These are phyloP conservation scores for Aleiodes testaceus DNA, from an alignment of 2,888 invertebrate genomes.

Conservation along the genomic window DNA sequence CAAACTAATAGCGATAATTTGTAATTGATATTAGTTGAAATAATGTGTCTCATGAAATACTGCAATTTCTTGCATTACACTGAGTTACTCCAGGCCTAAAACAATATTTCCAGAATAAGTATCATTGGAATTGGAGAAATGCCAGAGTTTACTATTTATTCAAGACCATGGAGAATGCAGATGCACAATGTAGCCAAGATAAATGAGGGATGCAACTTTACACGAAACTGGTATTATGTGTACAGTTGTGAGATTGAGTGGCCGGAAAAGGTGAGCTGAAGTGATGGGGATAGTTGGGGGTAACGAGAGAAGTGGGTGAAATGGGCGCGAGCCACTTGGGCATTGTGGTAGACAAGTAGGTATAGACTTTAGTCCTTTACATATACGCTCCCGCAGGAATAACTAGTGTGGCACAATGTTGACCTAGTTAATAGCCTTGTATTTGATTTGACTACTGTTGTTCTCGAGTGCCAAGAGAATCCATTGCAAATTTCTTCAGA, in stretches of 20 bases:
- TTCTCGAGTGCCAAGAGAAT: constrained; percentile 56
- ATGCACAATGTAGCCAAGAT: neutral
- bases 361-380: constrained; percentile 44
- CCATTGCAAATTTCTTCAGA: too few species aligned
- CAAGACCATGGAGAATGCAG: neutral
- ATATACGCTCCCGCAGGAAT: constrained; percentile 39
- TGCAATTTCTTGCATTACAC: neutral
- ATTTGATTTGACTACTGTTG: constrained; percentile 71
- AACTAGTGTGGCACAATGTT: constrained; percentile 61
- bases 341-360: constrained; percentile 27
- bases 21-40: constrained; percentile 33
- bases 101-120: constrained; percentile 62
- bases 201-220: constrained; percentile 27
- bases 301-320: constrained; percentile 13
- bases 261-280: constrained; percentile 20
- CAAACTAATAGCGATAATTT: constrained; percentile 58
- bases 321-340: constrained; percentile 28
- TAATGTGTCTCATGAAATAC: constrained; percentile 45
- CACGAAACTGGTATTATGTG: constrained; percentile 16
- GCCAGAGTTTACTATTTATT: neutral
- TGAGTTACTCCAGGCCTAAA: constrained; percentile 56
- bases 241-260: constrained; percentile 42
- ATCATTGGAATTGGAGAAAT: constrained; percentile 40
- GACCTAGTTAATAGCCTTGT: constrained; percentile 71
- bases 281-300: constrained; percentile 13